These are phyloP conservation scores for Drosophila fuyamai DNA, from an alignment of 1,140 invertebrate species.

Conservation along the genomic window DNA sequence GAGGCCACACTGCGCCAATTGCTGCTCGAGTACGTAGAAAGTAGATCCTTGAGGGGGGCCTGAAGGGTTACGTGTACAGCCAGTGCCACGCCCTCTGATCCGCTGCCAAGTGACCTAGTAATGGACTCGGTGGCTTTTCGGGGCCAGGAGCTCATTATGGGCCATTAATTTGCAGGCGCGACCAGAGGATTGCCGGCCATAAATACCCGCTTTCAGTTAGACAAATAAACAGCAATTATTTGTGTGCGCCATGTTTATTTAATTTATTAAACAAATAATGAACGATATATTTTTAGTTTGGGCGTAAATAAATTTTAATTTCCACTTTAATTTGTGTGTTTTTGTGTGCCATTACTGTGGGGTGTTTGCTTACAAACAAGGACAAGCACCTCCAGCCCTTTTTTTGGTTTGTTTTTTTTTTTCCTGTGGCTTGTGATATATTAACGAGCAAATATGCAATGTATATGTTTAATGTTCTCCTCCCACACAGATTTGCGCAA, in stretches of 20 bases:
- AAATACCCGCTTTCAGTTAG: constrained; percentile 75
- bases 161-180: constrained; percentile 69
- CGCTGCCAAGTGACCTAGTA: constrained; percentile 19
- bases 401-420: constrained; percentile 32
- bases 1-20: constrained; percentile 84
- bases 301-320: constrained; percentile 50
- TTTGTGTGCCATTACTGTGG: constrained; percentile 14
- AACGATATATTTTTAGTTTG: constrained; percentile 36
- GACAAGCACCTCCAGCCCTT: background rate
- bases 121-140: constrained; percentile 23
- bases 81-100: constrained; percentile 8
- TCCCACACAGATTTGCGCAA: constrained; percentile 79
- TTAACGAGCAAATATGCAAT: constrained; percentile 61
- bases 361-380: constrained; percentile 5
- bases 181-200: constrained; percentile 52
- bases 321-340: constrained; percentile 41
- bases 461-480: constrained; percentile 57
- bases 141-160: constrained; percentile 52
- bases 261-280: constrained; percentile 52
- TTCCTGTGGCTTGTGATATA: constrained; percentile 45
- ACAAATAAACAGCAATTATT: constrained; percentile 75
- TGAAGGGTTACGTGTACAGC: background rate
- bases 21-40: constrained; percentile 84
- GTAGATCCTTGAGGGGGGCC: background rate
- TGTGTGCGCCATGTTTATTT: constrained; percentile 51